Conservation (phyloP, 1,140 invertebrate species). For the Acromyrmex echinatior region DNA sequence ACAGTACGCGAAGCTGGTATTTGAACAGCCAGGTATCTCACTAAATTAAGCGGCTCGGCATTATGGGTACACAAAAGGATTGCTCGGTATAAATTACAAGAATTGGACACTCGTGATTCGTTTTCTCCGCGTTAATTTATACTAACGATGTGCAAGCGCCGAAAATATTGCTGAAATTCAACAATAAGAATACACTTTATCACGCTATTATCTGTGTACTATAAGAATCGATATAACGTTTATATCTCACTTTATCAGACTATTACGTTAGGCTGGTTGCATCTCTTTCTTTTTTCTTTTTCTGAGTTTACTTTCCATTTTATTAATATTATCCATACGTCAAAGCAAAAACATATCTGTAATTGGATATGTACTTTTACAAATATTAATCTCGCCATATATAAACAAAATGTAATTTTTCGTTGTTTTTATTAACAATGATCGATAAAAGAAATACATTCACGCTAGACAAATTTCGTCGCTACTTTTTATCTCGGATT, state of each 20-base stretch:
- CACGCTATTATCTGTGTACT: background rate
- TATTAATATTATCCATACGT: background rate
- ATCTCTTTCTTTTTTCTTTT: background rate
- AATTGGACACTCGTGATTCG: constrained; percentile 33
- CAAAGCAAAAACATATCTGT: background rate
- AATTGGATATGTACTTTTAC: background rate
- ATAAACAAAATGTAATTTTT: background rate
- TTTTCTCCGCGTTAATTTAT: constrained; percentile 23
- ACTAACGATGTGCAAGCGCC: background rate
- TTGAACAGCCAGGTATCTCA: constrained; percentile 26
- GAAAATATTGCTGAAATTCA: constrained; percentile 7
- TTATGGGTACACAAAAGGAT: constrained; percentile 48
- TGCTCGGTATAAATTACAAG: constrained; percentile 48
- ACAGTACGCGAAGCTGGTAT: background rate
- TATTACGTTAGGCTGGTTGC: background rate
- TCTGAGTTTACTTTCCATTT: background rate
- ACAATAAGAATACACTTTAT: constrained; percentile 10
- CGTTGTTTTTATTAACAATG: background rate
- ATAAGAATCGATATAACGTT: background rate
- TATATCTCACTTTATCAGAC: background rate
- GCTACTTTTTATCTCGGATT: background rate
- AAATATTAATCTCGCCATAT: background rate
- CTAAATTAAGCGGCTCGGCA: constrained; percentile 57
- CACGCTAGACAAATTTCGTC: background rate
- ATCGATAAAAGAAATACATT: background rate